Conservation (phyloP, 2,888 invertebrate species). For the Cosmia trapezina region DNA sequence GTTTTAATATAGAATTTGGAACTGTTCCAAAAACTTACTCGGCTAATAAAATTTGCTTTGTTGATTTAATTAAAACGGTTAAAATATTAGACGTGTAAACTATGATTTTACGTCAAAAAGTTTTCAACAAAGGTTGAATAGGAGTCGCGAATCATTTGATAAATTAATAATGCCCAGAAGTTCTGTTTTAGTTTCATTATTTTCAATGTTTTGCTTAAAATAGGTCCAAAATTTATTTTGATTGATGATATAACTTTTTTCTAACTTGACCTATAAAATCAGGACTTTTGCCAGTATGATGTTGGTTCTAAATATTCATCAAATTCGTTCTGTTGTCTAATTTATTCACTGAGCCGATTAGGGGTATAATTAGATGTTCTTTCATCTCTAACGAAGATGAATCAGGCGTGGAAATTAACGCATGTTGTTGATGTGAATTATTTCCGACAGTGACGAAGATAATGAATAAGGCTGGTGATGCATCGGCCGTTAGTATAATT, state of each 20-base stretch:
- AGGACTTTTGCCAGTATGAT: not conserved
- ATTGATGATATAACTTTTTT: constrained; percentile 24
- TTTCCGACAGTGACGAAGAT: constrained; percentile 21
- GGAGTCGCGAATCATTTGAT: constrained; percentile 53
- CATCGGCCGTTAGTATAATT: constrained; percentile 3
- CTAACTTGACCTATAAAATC: constrained; percentile 4
- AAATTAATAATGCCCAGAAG: constrained; percentile 40
- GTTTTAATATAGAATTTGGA: constrained; percentile 61
- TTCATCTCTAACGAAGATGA: constrained; percentile 41
- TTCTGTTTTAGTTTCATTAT: constrained; percentile 41
- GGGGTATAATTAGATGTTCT: constrained; percentile 35
- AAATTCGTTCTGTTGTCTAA: constrained; percentile 26
- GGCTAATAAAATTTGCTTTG: constrained; percentile 54
- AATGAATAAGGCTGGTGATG: constrained; percentile 4
- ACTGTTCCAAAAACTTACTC: constrained; percentile 57
- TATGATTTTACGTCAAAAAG: constrained; percentile 53
- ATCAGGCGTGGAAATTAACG: constrained; percentile 26
- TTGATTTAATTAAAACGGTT: constrained; percentile 63
- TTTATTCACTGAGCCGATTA: constrained; percentile 20
- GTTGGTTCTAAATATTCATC: constrained; percentile 6
- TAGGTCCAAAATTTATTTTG: constrained; percentile 21
- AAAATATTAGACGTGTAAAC: constrained; percentile 54
- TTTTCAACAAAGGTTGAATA: constrained; percentile 46
- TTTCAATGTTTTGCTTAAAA: constrained; percentile 43
- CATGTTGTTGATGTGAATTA: constrained; percentile 26